A percentile compares a stretch with the other conserved stretches of the same genome.
Evolutionary conservation across 2,888 invertebrate genomes (phyloP).

Genomic region (Trichopria drosophilae): DNA sequence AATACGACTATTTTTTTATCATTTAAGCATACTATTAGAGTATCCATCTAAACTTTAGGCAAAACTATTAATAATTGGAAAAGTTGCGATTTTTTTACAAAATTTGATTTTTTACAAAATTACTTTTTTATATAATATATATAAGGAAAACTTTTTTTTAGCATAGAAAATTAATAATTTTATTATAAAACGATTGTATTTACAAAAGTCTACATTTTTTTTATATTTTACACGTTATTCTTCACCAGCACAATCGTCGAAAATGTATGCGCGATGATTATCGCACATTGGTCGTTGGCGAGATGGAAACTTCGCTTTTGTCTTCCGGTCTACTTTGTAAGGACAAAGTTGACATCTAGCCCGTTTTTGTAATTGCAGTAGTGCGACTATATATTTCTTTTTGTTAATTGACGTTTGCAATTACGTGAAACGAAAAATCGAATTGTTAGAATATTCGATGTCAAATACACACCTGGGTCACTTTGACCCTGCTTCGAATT

Average conservation of each 20-base stretch:
- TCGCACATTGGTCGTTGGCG: background rate
- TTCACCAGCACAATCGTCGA: background rate
- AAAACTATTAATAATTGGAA: background rate
- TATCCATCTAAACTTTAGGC: background rate
- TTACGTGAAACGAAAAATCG: no score
- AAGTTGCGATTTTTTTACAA: background rate
- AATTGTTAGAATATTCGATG: no score
- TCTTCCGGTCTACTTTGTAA: background rate
- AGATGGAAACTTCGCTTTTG: background rate
- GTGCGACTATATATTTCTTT: no score
- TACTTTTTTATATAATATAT: background rate
- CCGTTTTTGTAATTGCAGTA: background rate
- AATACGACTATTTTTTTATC: background rate
- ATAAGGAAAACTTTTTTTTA: background rate
- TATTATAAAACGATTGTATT: no score
- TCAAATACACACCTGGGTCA: no score
- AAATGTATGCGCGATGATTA: background rate
- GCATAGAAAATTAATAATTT: background rate
- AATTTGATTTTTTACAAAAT: constrained; percentile 1
- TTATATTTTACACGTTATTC: background rate
- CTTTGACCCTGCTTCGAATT: no score
- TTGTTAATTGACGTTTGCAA: no score
- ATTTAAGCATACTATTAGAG: background rate
- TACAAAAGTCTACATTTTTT: no score
- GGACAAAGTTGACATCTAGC: background rate